Conservation (phyloP, 2,888 invertebrate genomes). For the Diloba caeruleocephala region DNA sequence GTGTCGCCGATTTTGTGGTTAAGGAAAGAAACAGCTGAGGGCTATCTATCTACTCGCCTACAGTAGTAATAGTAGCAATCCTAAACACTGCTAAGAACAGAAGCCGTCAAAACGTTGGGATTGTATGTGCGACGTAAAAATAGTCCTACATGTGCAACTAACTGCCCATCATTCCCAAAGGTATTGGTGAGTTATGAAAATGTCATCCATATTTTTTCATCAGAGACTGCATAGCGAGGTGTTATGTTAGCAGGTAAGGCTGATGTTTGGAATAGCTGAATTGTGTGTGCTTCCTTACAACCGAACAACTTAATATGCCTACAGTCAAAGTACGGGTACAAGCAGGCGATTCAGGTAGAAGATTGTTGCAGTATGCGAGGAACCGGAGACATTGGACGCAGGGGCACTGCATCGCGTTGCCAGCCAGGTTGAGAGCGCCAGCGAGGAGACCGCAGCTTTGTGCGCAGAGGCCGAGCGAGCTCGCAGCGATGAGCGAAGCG, state of each 20-base stretch:
- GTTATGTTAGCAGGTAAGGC: not conserved
- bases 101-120: too few species aligned
- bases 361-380: conserved; percentile 70
- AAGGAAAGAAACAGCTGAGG: too few species aligned
- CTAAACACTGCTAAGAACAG: too few species aligned
- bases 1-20: too few species aligned
- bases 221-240: too few species aligned
- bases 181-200: too few species aligned
- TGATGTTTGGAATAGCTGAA: not conserved
- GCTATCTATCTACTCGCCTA: too few species aligned
- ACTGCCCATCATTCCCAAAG: too few species aligned
- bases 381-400: conserved; percentile 74
- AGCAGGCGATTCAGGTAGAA: conserved; percentile 19
- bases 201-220: too few species aligned
- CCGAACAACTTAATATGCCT: conserved; percentile 4
- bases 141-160: too few species aligned
- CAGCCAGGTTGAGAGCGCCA: conserved; percentile 54
- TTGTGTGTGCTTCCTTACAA: not conserved
- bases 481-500: conserved; percentile 77
- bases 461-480: conserved; percentile 68
- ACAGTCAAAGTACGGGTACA: conserved; percentile 14
- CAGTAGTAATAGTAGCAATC: too few species aligned
- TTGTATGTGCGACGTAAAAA: too few species aligned
- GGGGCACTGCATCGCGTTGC: conserved; percentile 66
- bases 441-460: conserved; percentile 50